Percentiles rank a stretch among this genome's conserved stretches.
These are phyloP conservation scores for Acanthornis magna DNA, from an alignment of 2,797 vertebrate species.

Conservation along the genomic window DNA sequence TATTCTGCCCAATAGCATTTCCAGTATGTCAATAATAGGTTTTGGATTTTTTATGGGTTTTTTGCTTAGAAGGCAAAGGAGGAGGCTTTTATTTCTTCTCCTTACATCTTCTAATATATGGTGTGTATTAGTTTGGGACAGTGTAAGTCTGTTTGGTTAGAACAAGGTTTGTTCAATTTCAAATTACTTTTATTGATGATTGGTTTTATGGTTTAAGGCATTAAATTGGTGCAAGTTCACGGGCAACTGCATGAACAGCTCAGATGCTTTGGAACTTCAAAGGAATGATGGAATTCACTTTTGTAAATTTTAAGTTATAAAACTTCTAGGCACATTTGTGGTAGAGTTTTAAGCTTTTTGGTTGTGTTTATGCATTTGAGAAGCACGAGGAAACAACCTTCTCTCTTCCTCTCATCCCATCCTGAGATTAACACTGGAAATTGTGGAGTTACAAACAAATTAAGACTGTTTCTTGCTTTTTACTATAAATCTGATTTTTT, in stretches of 20 bases:
- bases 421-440: not conserved
- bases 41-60: not conserved
- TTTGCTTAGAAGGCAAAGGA: not conserved
- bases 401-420: not conserved
- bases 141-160: not conserved
- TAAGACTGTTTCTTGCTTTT: not conserved
- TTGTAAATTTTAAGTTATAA: not conserved
- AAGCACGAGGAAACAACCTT: not conserved
- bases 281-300: not conserved
- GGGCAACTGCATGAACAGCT: not conserved
- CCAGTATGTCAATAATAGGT: fast-evolving
- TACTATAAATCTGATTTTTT: not conserved
- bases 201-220: not conserved
- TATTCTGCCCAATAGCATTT: not conserved
- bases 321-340: not conserved
- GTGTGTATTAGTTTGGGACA: not conserved
- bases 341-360: not conserved
- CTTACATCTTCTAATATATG: not conserved
- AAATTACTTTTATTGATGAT: not conserved
- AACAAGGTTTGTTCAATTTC: not conserved
- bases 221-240: not conserved
- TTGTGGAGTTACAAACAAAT: not conserved
- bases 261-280: not conserved
- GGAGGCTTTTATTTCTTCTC: not conserved
- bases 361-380: not conserved